Percentiles rank a stretch among this genome's conserved stretches.
Conservation (phyloP, 2,888 invertebrate species). For the Dasypogon diadema region DNA sequence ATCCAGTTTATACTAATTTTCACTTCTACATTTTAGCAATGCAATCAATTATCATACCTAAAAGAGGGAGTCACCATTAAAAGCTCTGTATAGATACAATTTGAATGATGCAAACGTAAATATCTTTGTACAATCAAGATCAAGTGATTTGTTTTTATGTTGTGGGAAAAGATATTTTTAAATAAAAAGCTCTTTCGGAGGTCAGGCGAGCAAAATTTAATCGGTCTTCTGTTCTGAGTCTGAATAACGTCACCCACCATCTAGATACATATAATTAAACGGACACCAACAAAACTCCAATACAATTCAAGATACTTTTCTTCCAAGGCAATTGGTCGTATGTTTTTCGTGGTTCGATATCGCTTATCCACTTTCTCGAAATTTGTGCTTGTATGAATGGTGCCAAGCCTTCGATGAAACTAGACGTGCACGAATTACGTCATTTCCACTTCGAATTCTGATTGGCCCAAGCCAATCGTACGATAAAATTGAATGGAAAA, state of each 20-base stretch:
- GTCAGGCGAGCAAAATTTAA: neutral
- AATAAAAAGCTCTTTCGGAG: neutral
- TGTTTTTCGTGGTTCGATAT: conserved; percentile 9
- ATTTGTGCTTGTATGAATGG: conserved; percentile 26
- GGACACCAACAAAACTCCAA: neutral
- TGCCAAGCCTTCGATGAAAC: conserved; percentile 56
- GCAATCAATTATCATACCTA: too few relatives aligned
- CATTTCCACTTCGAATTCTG: conserved; percentile 65
- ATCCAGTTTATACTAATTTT: neutral
- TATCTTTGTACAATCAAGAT: too few relatives aligned
- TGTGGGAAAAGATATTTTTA: neutral
- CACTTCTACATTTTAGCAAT: neutral
- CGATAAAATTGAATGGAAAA: conserved; percentile 61
- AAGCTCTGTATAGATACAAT: too few relatives aligned
- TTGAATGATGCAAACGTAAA: too few relatives aligned
- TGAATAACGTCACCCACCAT: neutral
- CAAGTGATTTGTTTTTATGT: too few relatives aligned
- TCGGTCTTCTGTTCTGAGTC: too few relatives aligned
- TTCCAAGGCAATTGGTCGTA: neutral
- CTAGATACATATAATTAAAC: too few relatives aligned
- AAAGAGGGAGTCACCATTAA: too few relatives aligned
- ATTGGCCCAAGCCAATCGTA: conserved; percentile 67
- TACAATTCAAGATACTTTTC: neutral
- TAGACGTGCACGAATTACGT: conserved; percentile 58
- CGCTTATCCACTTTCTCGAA: conserved; percentile 46